Percentiles rank a stretch among this genome's conserved stretches.
Conservation (phyloP, 2,797 vertebrate species). For the Catostomus latipinnis region DNA sequence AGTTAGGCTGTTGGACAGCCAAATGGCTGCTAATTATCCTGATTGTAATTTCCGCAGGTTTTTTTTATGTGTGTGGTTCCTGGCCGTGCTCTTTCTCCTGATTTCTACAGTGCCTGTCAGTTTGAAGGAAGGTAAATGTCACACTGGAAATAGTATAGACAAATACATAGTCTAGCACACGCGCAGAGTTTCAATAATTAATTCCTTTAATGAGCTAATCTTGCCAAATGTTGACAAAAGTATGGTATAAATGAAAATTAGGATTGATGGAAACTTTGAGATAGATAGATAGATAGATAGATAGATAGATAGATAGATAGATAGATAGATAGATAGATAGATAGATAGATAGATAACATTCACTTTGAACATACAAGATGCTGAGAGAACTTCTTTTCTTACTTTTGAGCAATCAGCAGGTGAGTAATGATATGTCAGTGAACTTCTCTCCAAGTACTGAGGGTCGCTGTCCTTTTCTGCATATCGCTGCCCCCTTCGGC, state of each 20-base stretch:
- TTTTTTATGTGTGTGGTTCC: constrained; percentile 30
- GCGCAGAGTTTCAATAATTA: constrained; percentile 10
- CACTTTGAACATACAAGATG: constrained; percentile 34
- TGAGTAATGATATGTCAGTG: constrained; percentile 11
- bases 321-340: no score
- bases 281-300: no score
- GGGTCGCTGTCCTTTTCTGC: no score
- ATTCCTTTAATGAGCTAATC: constrained; percentile 33
- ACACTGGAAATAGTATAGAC: constrained; percentile 7
- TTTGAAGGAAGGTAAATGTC: constrained; percentile 33
- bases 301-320: no score
- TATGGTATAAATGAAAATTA: no score
- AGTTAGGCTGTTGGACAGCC: constrained; percentile 48
- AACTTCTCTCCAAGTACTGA: no score
- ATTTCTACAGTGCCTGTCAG: constrained; percentile 34
- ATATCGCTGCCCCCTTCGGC: no score
- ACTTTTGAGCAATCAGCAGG: constrained; percentile 30
- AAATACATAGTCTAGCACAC: constrained; percentile 12
- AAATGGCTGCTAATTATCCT: constrained; percentile 54
- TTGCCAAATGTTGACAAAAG: constrained; percentile 23
- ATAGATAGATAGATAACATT: not conserved
- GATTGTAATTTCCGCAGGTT: constrained; percentile 53
- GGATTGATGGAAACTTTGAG: no score
- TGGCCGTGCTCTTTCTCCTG: constrained; percentile 14
- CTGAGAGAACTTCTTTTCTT: constrained; percentile 21